Evolutionary conservation across 2,888 invertebrate species (phyloP).

Genomic region (Ctena decussata): DNA sequence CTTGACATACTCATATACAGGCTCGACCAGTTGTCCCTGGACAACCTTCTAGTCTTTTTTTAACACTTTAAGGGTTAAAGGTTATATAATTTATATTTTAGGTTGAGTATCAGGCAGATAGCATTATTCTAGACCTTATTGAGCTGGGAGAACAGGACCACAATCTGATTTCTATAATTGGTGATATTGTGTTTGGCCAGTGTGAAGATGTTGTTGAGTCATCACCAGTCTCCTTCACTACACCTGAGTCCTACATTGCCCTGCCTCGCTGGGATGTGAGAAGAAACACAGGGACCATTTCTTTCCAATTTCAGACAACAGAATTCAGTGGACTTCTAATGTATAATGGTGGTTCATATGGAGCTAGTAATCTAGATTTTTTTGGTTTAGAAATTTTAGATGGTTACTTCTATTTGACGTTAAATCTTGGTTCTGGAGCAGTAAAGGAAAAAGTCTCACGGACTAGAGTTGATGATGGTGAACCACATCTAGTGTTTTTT

Average conservation of each 20-base stretch:
- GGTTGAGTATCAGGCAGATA: constrained; percentile 97
- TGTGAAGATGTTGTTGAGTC: constrained; percentile 83
- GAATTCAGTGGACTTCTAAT: constrained; percentile 97
- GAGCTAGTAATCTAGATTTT: constrained; percentile 90
- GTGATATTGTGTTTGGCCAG: constrained; percentile 90
- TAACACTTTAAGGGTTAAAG: no score
- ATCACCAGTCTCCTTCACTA: constrained; percentile 97
- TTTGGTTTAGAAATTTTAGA: constrained; percentile 98
- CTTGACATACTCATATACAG: no score
- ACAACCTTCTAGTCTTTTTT: no score
- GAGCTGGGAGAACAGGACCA: constrained; percentile 95
- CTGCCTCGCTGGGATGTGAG: constrained; percentile 96
- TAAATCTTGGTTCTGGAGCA: constrained; percentile 97
- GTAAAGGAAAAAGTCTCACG: constrained; percentile 91
- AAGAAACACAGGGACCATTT: constrained; percentile 94
- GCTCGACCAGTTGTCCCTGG: no score
- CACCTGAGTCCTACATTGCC: constrained; percentile 91
- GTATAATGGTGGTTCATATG: constrained; percentile 92
- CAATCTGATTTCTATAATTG: constrained; percentile 93
- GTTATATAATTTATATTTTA: constrained; percentile 88
- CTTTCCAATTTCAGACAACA: constrained; percentile 97
- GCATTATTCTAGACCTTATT: constrained; percentile 94
- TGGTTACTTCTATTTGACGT: constrained; percentile 96
- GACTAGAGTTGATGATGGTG: constrained; percentile 94
- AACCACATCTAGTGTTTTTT: constrained; percentile 96